These are phyloP conservation scores for Heliopora coerulea DNA, from an alignment of 92 coral and sea anemone species.

Conservation along the genomic window DNA sequence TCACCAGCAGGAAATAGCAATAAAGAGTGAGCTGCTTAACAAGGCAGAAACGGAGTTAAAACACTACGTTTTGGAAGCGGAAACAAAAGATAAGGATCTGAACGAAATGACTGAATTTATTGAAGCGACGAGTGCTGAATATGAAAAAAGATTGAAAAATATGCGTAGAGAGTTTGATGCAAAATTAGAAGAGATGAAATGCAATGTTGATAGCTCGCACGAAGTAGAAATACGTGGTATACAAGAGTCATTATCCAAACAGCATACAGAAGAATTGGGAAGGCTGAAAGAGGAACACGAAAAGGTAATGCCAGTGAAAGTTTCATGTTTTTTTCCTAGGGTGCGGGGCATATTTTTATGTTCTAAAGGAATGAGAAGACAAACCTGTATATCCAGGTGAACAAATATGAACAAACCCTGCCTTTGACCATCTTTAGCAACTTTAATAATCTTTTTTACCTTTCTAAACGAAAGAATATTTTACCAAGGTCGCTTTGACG, in stretches of 20 bases:
- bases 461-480: no score
- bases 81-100: constrained; percentile 35
- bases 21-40: constrained; percentile 41
- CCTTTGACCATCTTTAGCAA: no score
- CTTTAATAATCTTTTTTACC: no score
- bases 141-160: constrained; percentile 13
- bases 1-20: constrained; percentile 70
- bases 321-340: background rate
- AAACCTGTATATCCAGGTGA: no score
- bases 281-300: constrained; percentile 55
- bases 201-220: constrained; percentile 5
- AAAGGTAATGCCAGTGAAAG: constrained; percentile 35
- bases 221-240: constrained; percentile 28
- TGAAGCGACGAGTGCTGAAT: constrained; percentile 19
- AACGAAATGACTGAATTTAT: constrained; percentile 28
- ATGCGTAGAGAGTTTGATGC: constrained; percentile 33
- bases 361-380: no score
- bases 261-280: constrained; percentile 58
- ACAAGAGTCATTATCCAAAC: constrained; percentile 41
- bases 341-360: no score
- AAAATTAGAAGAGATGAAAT: constrained; percentile 15
- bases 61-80: constrained; percentile 60
- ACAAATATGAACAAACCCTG: no score
- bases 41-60: constrained; percentile 75
- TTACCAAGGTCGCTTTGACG: no score